phyloP scores from a whole-genome alignment of 2,113 vertebrate species.

The Alexandromys fortis region DNA sequence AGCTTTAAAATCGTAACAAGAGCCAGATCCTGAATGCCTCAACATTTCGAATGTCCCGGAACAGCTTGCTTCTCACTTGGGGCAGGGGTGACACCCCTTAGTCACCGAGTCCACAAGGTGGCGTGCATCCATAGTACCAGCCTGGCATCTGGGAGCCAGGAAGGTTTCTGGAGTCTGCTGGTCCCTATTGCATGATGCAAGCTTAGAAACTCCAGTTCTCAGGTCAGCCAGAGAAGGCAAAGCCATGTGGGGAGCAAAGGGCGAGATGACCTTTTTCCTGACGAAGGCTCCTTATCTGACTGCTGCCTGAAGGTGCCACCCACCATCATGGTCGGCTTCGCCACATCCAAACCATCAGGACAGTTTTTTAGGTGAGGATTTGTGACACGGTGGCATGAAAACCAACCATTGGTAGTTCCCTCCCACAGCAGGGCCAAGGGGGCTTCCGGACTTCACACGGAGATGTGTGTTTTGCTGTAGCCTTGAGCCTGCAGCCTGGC shows the following conservation, averaged over 20 bases:
- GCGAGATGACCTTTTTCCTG: background rate
- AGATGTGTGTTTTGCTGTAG: background rate
- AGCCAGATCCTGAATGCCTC: background rate
- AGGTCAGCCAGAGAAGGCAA: background rate
- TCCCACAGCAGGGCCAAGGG: background rate
- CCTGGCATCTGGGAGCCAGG: background rate
- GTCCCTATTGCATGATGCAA: background rate
- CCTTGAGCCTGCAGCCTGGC: background rate
- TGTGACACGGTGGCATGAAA: background rate
- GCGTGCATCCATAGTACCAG: background rate
- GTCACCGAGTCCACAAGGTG: background rate
- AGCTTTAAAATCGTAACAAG: background rate
- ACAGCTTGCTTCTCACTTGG: background rate
- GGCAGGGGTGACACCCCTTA: background rate
- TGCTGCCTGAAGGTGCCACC: background rate
- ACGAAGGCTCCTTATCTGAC: background rate
- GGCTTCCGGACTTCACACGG: rapidly evolving
- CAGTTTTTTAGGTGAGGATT: background rate
- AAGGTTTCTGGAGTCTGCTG: no score
- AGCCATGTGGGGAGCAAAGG: background rate
- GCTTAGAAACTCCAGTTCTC: background rate
- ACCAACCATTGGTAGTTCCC: background rate
- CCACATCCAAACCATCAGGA: background rate
- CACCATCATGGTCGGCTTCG: background rate
- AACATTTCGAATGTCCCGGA: background rate